These are phyloP conservation scores for Diplazon laetatorius DNA, from an alignment of 2,888 invertebrate species.

Conservation along the genomic window DNA sequence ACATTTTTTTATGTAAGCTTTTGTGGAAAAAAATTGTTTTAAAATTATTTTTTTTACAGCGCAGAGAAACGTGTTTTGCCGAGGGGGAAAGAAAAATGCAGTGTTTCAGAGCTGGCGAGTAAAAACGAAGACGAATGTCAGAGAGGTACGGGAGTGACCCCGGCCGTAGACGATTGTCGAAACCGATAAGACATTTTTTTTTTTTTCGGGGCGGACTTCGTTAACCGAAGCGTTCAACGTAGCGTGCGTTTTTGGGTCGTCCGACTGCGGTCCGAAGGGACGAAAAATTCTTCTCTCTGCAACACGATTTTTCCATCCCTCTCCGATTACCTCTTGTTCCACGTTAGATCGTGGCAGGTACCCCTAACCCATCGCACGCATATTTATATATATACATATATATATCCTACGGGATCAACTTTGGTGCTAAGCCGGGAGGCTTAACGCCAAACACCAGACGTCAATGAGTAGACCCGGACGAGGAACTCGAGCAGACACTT, in stretches of 20 bases:
- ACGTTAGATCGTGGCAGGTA: neutral
- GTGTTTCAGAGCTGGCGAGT: too few species aligned
- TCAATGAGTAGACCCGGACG: neutral
- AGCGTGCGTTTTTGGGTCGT: neutral
- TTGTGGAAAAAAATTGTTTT: too few species aligned
- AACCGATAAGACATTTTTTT: conserved; percentile 50
- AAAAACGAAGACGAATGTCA: conserved; percentile 53
- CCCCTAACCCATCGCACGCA: neutral
- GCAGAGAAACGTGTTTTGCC: too few species aligned
- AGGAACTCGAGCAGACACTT: neutral
- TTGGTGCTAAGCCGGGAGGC: conserved; percentile 1
- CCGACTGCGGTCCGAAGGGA: neutral
- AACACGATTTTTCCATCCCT: neutral
- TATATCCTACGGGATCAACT: conserved; percentile 14
- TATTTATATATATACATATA: too few species aligned
- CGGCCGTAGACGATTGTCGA: conserved; percentile 65
- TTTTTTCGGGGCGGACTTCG: conserved; percentile 9
- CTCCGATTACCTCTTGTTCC: neutral
- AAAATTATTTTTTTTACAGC: too few species aligned
- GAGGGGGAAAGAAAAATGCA: conserved; percentile 44
- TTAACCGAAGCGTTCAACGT: neutral
- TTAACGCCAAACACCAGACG: conserved; percentile 5
- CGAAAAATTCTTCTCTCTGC: conserved; percentile 3
- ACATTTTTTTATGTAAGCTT: too few species aligned
- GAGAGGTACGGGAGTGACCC: too few species aligned